Base-by-base conservation (phyloP, 2,888 invertebrate species). In the Aquatica leii region DNA sequence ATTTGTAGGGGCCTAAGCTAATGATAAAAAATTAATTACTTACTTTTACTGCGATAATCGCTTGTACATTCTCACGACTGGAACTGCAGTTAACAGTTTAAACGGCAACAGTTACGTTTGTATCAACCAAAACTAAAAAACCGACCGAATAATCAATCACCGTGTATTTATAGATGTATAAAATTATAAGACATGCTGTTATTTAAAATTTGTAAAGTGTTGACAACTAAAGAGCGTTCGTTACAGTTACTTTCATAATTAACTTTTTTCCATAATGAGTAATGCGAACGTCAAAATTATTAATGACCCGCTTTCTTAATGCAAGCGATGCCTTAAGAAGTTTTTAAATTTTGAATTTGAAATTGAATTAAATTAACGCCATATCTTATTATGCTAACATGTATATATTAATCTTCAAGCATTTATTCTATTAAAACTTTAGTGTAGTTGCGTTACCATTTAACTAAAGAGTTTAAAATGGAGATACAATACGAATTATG, bases 121-220 rank as follows among this genome's bases (percentile, higher is more conserved):
- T 35, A 24, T 24, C 24, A 6, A 4, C 24, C 24, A 24, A 24
- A 64, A 62, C 8, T 31, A 34, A 50, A 52, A 43, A 43, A 72
- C 70, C 70, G 62, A 62, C 8, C 37, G 34, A 50, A 52, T 48
- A 43, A 72, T 71, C 70, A 71, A 71, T 72, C 72, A 71, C 62
- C 31, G 12, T 59, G 64, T 70, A 70, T 71, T 70, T 71, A 71
- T 69, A 69, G 58, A 53, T 53, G 61, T 60, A 70, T 67, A 57
- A 60, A 69, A 68, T 68, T 69, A 69, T 69, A 67, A 69, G 65
- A 66, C 59, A 61, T 58, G 65, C 65, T 71, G 70, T 69, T 68
- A 65, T 51, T 52, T 34, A 51, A 34, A 41, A 60, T 60, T 60
- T 60, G 56, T 60, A 56, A 65, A 65, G 59, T 60, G 60, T 65